phyloP scores from a whole-genome alignment of 2,113 vertebrate species.

The Chrysochloris asiatica region DNA sequence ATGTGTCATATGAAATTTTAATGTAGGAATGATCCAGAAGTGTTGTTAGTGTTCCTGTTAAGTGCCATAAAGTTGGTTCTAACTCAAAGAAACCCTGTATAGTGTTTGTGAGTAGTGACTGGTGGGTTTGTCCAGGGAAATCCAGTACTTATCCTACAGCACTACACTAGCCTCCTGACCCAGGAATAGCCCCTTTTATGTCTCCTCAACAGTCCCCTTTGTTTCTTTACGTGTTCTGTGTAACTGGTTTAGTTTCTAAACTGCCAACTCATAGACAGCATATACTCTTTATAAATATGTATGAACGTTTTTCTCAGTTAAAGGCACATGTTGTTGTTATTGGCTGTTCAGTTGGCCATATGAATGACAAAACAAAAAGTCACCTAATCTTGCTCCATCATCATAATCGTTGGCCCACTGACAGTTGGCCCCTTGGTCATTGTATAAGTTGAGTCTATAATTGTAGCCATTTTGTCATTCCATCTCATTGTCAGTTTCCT shows the following conservation, averaged over 20 bases:
- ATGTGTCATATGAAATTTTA: slow-evolving; percentile 90
- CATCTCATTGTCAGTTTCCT: not conserved
- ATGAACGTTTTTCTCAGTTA: slow-evolving; percentile 86
- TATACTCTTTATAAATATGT: slow-evolving; percentile 74
- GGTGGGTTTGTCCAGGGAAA: too few species aligned
- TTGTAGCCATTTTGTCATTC: not conserved
- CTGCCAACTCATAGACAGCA: slow-evolving; percentile 73
- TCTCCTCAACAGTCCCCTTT: slow-evolving; percentile 48
- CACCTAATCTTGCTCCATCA: not conserved
- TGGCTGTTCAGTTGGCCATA: not conserved
- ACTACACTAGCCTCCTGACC: too few species aligned
- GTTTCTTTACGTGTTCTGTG: slow-evolving; percentile 66
- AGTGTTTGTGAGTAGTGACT: too few species aligned
- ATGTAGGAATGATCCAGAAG: slow-evolving; percentile 83
- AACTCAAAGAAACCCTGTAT: too few species aligned
- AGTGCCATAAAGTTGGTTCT: too few species aligned
- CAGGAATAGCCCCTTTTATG: slow-evolving; percentile 79
- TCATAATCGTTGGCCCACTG: not conserved
- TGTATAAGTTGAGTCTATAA: not conserved
- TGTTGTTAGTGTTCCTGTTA: too few species aligned
- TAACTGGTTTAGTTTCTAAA: slow-evolving; percentile 70
- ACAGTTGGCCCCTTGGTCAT: too few species aligned
- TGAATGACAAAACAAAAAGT: not conserved
- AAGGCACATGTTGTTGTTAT: slow-evolving; percentile 76
- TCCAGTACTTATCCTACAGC: too few species aligned